Conservation (phyloP, 2,888 invertebrate genomes). For the Drosophila phalerata region DNA sequence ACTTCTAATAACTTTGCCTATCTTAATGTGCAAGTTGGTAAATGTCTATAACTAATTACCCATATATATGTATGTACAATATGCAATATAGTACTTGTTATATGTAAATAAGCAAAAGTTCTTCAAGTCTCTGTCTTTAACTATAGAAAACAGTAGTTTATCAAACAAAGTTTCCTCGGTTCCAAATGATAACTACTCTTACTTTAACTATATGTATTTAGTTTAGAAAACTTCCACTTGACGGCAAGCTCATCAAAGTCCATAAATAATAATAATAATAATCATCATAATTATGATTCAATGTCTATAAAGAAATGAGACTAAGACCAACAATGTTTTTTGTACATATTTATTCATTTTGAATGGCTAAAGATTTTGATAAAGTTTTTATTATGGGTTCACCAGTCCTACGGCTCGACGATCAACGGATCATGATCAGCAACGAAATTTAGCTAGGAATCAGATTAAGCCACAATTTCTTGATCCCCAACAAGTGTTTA, state of each 20-base stretch:
- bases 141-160: conserved; percentile 20
- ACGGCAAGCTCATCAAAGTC: conserved; percentile 40
- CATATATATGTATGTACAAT: conserved; percentile 26
- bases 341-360: conserved; percentile 49
- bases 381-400: conserved; percentile 56
- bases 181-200: conserved; percentile 12
- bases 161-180: conserved; percentile 12
- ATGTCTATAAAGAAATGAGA: conserved; percentile 43
- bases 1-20: conserved; percentile 40
- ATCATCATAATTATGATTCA: conserved; percentile 20
- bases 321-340: conserved; percentile 59
- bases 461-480: background rate
- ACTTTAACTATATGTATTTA: conserved; percentile 4
- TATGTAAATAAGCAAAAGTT: conserved; percentile 47
- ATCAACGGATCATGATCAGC: conserved; percentile 31
- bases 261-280: conserved; percentile 25
- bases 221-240: conserved; percentile 11
- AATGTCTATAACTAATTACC: conserved; percentile 59
- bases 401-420: conserved; percentile 29
- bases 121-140: conserved; percentile 34
- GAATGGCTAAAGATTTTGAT: conserved; percentile 52
- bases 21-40: conserved; percentile 49
- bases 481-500: conserved; percentile 1
- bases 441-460: conserved; percentile 50
- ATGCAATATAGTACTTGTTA: conserved; percentile 34